Evolutionary conservation across 1,140 invertebrate species (phyloP).

Genomic region (Drosophila parvula): DNA sequence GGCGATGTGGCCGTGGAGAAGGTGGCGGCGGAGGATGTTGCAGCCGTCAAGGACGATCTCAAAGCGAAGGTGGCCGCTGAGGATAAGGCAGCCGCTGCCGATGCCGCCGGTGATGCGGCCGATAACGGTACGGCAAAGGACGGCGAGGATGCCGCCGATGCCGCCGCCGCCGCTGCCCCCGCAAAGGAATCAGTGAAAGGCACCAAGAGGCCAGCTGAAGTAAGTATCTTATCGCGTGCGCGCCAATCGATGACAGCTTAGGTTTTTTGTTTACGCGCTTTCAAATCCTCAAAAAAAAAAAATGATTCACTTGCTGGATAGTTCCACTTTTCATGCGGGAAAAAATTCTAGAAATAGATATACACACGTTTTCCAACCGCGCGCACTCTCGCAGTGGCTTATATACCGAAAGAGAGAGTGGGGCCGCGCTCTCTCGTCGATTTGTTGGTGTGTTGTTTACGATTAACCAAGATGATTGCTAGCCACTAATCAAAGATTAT

Average conservation of each 20-base stretch:
- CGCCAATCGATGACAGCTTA: slow-evolving; percentile 35
- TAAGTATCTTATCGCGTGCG: slow-evolving; percentile 59
- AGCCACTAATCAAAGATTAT: slow-evolving; percentile 77
- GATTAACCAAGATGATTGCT: slow-evolving; percentile 77
- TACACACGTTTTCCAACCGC: slow-evolving; percentile 73
- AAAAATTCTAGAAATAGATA: slow-evolving; percentile 81
- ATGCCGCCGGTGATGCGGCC: slow-evolving; percentile 71
- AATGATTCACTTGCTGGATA: slow-evolving; percentile 60
- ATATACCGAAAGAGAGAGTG: slow-evolving; percentile 35
- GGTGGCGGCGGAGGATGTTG: slow-evolving; percentile 72
- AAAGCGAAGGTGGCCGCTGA: slow-evolving; percentile 78
- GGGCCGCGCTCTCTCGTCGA: slow-evolving; percentile 1
- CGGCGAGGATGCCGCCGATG: slow-evolving; percentile 64
- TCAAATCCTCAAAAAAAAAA: slow-evolving; percentile 8
- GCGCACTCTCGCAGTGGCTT: slow-evolving; percentile 33
- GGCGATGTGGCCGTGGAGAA: slow-evolving; percentile 83
- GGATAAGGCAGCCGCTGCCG: slow-evolving; percentile 70
- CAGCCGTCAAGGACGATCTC: slow-evolving; percentile 80
- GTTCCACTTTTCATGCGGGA: slow-evolving; percentile 31
- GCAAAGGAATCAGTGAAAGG: slow-evolving; percentile 81
- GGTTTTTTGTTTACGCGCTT: slow-evolving; percentile 62
- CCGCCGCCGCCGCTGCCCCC: slow-evolving; percentile 70
- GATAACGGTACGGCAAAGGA: slow-evolving; percentile 81
- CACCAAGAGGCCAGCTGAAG: slow-evolving; percentile 82
- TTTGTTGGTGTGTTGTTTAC: slow-evolving; percentile 67